Conservation (phyloP, 2,113 vertebrate species). For the Syngnathoides biaculeatus region DNA sequence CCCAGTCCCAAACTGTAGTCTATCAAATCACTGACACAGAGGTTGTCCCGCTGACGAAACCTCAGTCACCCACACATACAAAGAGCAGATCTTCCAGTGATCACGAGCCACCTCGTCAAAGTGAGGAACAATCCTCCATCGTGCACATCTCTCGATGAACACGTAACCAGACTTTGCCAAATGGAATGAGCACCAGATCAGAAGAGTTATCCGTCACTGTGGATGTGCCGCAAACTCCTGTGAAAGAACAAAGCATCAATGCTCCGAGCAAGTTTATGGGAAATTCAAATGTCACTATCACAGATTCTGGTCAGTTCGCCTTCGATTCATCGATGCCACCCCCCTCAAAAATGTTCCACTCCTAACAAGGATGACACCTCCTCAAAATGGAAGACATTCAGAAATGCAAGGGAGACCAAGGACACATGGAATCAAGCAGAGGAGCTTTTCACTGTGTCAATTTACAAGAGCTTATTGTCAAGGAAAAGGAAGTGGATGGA, state of each 20-base stretch:
- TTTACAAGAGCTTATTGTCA: no score
- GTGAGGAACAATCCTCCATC: no score
- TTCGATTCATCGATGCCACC: rapidly evolving
- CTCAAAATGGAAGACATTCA: slow-evolving; percentile 48
- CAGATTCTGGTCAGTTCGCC: slow-evolving; percentile 30
- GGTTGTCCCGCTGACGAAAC: slow-evolving; percentile 8
- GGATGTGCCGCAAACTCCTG: slow-evolving; percentile 17
- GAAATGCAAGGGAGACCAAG: no score
- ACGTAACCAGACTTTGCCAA: neutral
- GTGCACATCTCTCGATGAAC: neutral
- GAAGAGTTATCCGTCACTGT: slow-evolving; percentile 20
- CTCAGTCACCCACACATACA: neutral
- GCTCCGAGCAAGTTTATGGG: neutral
- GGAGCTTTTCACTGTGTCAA: no score
- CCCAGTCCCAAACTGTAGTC: slow-evolving; percentile 1
- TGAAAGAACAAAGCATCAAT: neutral
- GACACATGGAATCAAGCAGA: no score
- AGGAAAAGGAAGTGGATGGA: no score
- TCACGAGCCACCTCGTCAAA: neutral
- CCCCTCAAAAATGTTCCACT: slow-evolving; percentile 45
- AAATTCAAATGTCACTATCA: neutral
- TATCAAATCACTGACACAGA: slow-evolving; percentile 25
- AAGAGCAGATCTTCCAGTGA: slow-evolving; percentile 11
- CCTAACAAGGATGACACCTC: slow-evolving; percentile 13
- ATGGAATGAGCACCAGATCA: neutral